phyloP scores from a whole-genome alignment of 2,797 vertebrate genomes.

The Crax fasciolata region DNA sequence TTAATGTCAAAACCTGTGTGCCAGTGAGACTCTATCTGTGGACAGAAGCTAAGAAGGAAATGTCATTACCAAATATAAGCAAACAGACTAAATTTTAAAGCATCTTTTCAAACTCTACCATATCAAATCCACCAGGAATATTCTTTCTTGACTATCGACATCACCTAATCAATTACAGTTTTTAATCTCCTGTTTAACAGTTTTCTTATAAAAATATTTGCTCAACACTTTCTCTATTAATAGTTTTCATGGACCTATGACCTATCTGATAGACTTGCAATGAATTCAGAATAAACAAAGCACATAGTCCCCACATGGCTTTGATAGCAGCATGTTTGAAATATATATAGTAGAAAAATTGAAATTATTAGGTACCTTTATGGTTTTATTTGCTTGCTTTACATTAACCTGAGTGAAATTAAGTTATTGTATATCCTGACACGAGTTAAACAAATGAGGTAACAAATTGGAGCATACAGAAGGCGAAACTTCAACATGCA shows the following conservation, averaged over 20 bases:
- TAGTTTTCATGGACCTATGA: neutral
- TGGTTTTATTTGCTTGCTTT: neutral
- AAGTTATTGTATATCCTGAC: neutral
- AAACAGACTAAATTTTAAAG: neutral
- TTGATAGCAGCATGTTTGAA: slow-evolving; percentile 40
- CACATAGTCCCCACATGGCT: slow-evolving; percentile 67
- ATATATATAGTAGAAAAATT: neutral
- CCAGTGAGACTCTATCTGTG: neutral
- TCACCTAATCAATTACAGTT: neutral
- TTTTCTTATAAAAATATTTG: neutral
- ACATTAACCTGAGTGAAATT: neutral
- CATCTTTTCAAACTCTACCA: neutral
- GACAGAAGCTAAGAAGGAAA: neutral
- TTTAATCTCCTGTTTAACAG: neutral
- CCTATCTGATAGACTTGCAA: slow-evolving; percentile 42
- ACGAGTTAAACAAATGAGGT: neutral
- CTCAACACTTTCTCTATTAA: neutral
- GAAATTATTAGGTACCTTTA: neutral
- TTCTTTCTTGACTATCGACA: neutral
- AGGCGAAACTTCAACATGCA: neutral
- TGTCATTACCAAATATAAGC: neutral
- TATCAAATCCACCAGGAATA: neutral
- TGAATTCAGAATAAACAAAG: neutral
- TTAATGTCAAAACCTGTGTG: neutral
- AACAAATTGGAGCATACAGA: neutral